Base-by-base conservation (phyloP, 2,888 invertebrate genomes). In the Dryobotodes eremita region DNA sequence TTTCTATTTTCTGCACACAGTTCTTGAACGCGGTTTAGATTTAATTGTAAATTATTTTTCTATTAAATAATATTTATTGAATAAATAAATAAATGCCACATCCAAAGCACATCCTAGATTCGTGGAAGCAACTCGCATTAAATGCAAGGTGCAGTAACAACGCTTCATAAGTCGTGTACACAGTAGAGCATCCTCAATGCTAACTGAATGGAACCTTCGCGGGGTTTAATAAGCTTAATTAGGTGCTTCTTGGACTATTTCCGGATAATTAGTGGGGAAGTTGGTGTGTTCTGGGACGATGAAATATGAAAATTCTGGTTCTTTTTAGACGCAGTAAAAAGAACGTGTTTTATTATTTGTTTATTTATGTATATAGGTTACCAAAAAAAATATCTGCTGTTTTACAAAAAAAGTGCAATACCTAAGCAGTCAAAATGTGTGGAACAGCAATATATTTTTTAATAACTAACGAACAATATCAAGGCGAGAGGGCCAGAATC, bases 161-260 rank as follows among this genome's bases (percentile, higher is more conserved):
- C 70, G 77, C 77, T 77, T 46, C 48, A 31, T 74, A 79, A 79
- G 55, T 79, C 64, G 42, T 75, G 53, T 65, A 68, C 20, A 65
- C 20, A 62, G 48, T 42, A 15, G 57, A 75, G 77, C 72, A 71
- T 69, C 75, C 65, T 76, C 68, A 79, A 62, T 66, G 57, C 64
- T 17, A 62, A 69, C 55, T 71, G 61, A 84, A 82, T 75, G 1
- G 53, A 66, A 70, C 61, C 65, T 66, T 70, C 42, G 50, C n/a
- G 15, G 50, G 26, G 1, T 15, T 74, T 77, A 59, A 75, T 75
- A 74, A 82, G 57, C 75, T 70, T 86, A 86, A 77, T 82, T 77
- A 71, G 69, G 61, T 77, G 77, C 42, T 77, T 46, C 62, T 50
- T 66, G 36, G 26, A 65, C 72, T 42, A 75, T 85, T 74, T 71